Evolutionary conservation across 2,888 invertebrate species (phyloP).

Genomic region (Lycaena phlaeas): DNA sequence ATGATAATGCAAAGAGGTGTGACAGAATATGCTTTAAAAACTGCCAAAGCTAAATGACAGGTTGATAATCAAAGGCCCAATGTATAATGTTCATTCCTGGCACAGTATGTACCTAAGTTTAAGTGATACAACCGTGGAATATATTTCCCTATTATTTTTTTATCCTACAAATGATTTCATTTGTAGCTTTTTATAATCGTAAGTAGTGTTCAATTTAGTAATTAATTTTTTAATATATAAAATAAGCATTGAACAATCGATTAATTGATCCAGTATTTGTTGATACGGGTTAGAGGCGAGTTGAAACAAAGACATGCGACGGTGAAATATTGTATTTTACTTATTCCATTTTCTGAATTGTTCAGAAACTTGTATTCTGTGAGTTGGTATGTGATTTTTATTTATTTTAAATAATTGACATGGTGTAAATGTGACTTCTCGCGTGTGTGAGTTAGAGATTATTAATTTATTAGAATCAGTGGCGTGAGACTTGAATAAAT

Average conservation of each 20-base stretch:
- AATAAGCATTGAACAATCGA: neutral
- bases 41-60: no score
- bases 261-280: slow-evolving; percentile 2
- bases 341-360: neutral
- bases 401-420: slow-evolving; percentile 3
- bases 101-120: no score
- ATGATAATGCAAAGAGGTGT: no score
- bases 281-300: neutral
- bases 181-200: slow-evolving; percentile 58
- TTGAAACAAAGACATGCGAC: neutral
- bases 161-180: slow-evolving; percentile 69
- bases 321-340: neutral
- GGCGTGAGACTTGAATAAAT: neutral
- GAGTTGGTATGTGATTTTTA: slow-evolving; percentile 3
- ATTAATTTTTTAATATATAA: slow-evolving; percentile 29
- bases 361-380: neutral
- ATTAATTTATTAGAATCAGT: slow-evolving; percentile 6
- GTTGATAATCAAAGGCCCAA: no score
- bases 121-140: slow-evolving; percentile 35
- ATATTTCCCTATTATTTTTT: slow-evolving; percentile 64
- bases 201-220: slow-evolving; percentile 56
- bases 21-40: no score
- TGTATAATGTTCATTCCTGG: no score
- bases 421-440: slow-evolving; percentile 3
- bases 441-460: slow-evolving; percentile 4